A percentile compares a stretch with the other conserved stretches of the same genome.
Evolutionary conservation across 2,888 invertebrate genomes (phyloP).

Genomic region (Brassicogethes aeneus): DNA sequence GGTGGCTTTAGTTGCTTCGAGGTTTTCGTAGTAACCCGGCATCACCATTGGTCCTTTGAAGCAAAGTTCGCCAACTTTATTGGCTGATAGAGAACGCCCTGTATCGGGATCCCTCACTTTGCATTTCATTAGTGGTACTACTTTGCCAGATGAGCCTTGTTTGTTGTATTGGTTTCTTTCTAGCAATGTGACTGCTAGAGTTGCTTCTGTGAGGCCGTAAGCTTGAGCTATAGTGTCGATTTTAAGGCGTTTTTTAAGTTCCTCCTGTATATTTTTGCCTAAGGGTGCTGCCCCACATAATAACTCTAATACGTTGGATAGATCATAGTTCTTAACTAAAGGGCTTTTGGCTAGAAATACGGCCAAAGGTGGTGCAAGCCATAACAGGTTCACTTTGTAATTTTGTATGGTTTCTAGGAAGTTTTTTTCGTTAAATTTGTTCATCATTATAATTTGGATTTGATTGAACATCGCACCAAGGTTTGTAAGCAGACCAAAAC

Average conservation of each 20-base stretch:
- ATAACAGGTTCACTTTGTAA: conserved; percentile 55
- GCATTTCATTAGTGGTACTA: conserved; percentile 51
- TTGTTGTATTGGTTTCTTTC: conserved; percentile 20
- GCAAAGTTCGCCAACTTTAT: conserved; percentile 20
- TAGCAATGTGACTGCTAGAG: conserved; percentile 39
- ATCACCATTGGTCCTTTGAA: conserved; percentile 41
- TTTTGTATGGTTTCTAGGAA: conserved; percentile 63
- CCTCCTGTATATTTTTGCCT: conserved; percentile 55
- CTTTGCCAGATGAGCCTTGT: conserved; percentile 55
- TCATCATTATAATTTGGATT: conserved; percentile 20
- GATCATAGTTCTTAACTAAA: conserved; percentile 63
- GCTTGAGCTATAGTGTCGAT: conserved; percentile 53
- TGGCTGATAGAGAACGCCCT: conserved; percentile 49
- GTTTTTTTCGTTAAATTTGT: conserved; percentile 36
- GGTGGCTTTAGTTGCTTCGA: conserved; percentile 50
- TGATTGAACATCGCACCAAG: conserved; percentile 18
- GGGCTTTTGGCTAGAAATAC: conserved; percentile 76
- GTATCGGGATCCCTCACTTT: conserved; percentile 54
- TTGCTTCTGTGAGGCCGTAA: conserved; percentile 66
- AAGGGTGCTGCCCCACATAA: conserved; percentile 76
- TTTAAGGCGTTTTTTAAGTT: conserved; percentile 44
- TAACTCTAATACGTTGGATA: conserved; percentile 57
- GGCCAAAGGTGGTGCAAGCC: conserved; percentile 73
- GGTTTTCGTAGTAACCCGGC: conserved; percentile 61
- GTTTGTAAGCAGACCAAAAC: conserved; percentile 22